These are phyloP conservation scores for Stigmatopora nigra DNA, from an alignment of 2,113 vertebrate species.

Conservation along the genomic window DNA sequence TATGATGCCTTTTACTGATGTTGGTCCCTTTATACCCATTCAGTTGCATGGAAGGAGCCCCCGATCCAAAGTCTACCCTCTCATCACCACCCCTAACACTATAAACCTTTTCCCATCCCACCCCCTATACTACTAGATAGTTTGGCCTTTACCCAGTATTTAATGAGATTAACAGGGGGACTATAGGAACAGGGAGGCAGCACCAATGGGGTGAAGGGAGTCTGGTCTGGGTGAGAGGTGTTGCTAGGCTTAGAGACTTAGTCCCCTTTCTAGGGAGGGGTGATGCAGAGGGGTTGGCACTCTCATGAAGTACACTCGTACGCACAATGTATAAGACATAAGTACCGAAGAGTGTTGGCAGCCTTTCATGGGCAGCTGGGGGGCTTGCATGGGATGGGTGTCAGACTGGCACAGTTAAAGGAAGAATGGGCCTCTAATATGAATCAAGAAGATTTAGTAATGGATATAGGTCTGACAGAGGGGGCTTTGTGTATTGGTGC, in stretches of 20 bases:
- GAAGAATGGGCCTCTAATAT: conserved; percentile 56
- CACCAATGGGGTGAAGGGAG: conserved; percentile 42
- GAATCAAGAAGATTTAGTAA: conserved; percentile 61
- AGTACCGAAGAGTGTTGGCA: conserved; percentile 61
- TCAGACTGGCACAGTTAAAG: conserved; percentile 50
- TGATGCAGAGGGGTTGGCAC: conserved; percentile 56
- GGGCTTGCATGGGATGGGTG: conserved; percentile 50
- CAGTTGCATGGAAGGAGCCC: conserved; percentile 5
- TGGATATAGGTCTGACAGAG: conserved; percentile 52
- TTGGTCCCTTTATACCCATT: conserved; percentile 4
- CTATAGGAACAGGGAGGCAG: conserved; percentile 47
- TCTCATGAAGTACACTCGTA: conserved; percentile 37
- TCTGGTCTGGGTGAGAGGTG: conserved; percentile 57
- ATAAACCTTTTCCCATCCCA: neutral
- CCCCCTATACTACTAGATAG: conserved; percentile 28
- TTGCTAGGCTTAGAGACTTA: conserved; percentile 43
- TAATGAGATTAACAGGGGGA: conserved; percentile 61
- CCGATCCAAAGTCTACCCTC: conserved; percentile 12
- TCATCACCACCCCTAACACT: neutral
- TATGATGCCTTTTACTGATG: conserved; percentile 4
- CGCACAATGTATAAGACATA: conserved; percentile 54
- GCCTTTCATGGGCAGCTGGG: conserved; percentile 63
- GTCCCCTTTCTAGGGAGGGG: conserved; percentile 46
- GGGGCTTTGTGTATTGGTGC: conserved; percentile 46
- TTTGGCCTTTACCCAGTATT: conserved; percentile 54